Evolutionary conservation across 1,140 invertebrate species (phyloP).

Genomic region (Anthonomus grandis): DNA sequence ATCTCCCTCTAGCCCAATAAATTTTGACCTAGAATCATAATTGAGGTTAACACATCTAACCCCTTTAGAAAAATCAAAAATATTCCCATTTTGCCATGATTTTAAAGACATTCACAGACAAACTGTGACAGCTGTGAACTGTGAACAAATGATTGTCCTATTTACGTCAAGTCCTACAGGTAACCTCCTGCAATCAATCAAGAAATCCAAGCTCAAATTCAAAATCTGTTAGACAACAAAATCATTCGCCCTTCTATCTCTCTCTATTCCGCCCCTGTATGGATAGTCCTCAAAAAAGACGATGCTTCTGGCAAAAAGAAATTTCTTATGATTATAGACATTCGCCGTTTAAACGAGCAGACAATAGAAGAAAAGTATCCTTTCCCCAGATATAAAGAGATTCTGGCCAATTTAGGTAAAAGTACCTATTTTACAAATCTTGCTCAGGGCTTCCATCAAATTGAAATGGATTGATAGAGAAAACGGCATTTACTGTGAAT

Average conservation of each 20-base stretch:
- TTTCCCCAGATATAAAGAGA: conserved; percentile 53
- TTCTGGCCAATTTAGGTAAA: conserved; percentile 48
- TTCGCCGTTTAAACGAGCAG: conserved; percentile 45
- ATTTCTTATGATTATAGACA: too few relatives aligned
- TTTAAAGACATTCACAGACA: too few relatives aligned
- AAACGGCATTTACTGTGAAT: conserved; percentile 8
- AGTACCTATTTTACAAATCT: conserved; percentile 52
- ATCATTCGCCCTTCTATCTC: too few relatives aligned
- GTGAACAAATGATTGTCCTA: neutral
- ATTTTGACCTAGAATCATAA: too few relatives aligned
- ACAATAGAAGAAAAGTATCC: conserved; percentile 53
- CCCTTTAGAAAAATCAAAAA: too few relatives aligned
- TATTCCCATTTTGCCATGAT: too few relatives aligned
- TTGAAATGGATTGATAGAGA: conserved; percentile 9
- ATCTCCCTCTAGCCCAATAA: too few relatives aligned
- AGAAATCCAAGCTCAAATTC: conserved; percentile 36
- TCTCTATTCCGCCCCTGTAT: conserved; percentile 38
- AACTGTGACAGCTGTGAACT: too few relatives aligned
- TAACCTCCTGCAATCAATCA: neutral
- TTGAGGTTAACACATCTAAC: too few relatives aligned
- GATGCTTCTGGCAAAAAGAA: conserved; percentile 39
- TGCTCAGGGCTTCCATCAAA: conserved; percentile 27
- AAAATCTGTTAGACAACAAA: conserved; percentile 39
- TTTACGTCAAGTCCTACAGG: neutral
- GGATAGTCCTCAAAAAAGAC: conserved; percentile 41